Conservation (phyloP, 1,140 invertebrate species). For the Propsilocerus akamusi region DNA sequence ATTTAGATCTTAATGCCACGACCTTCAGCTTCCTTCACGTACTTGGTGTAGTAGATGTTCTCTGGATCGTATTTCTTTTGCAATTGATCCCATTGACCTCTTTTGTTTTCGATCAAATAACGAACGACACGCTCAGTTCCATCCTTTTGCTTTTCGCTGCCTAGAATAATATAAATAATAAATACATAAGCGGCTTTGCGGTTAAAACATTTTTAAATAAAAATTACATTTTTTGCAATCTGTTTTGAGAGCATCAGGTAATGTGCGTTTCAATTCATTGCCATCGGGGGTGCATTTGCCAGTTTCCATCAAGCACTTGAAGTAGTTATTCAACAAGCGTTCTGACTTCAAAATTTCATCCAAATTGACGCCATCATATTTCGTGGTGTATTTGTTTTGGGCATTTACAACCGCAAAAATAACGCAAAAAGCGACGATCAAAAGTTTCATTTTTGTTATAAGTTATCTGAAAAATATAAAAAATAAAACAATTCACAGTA, state of each 20-base stretch:
- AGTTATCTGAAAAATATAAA: no score
- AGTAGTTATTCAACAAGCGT: conserved; percentile 41
- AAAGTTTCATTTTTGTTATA: no score
- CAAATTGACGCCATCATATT: conserved; percentile 50
- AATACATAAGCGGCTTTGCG: no score
- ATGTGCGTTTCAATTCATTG: conserved; percentile 43
- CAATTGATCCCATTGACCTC: conserved; percentile 32
- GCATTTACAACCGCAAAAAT: conserved; percentile 23
- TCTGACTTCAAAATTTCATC: conserved; percentile 46
- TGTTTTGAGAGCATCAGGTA: conserved; percentile 39
- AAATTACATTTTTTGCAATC: conserved; percentile 42
- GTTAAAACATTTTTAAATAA: no score
- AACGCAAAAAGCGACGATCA: conserved; percentile 16
- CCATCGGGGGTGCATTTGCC: conserved; percentile 49
- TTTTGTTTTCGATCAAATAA: conserved; percentile 31
- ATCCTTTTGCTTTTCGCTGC: conserved; percentile 32
- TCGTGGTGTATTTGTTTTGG: conserved; percentile 41
- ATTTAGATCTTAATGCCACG: conserved; percentile 15
- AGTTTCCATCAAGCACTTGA: conserved; percentile 43
- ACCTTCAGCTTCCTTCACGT: conserved; percentile 29
- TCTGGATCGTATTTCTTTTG: conserved; percentile 38
- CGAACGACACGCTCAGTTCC: conserved; percentile 31
- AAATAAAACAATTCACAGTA: no score
- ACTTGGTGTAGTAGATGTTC: conserved; percentile 31
- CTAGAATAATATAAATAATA: no score